Conservation (phyloP, 1,140 invertebrate genomes). For the Polypedilum vanderplanki region DNA sequence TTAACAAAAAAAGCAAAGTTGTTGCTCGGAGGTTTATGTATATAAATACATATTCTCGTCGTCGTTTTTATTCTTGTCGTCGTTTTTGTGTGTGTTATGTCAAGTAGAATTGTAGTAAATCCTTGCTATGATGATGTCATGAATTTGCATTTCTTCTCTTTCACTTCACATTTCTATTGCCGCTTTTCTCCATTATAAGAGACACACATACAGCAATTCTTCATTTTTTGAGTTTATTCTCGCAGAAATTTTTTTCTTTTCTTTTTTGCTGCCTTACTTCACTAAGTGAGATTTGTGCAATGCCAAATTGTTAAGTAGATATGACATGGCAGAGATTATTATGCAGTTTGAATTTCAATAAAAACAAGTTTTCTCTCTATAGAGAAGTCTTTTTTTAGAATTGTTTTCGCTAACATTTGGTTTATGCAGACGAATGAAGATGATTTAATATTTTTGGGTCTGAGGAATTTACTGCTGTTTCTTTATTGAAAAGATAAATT, state of each 20-base stretch:
- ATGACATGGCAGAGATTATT: slow-evolving; percentile 6
- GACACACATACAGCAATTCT: background rate
- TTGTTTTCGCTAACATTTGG: slow-evolving; percentile 4
- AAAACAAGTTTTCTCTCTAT: background rate
- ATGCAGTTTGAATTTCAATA: slow-evolving; percentile 19
- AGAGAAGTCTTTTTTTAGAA: background rate
- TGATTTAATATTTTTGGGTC: background rate
- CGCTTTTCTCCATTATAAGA: too few species aligned
- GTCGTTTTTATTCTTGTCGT: background rate
- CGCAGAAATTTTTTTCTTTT: background rate
- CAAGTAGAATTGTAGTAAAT: background rate
- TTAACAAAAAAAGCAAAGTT: background rate
- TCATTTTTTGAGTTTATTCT: background rate
- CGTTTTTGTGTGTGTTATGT: background rate
- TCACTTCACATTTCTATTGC: background rate
- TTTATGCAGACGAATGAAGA: background rate
- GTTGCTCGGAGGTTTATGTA: slow-evolving; percentile 3
- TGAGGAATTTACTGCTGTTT: background rate
- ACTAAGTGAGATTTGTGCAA: background rate
- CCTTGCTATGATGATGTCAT: background rate
- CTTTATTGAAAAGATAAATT: background rate
- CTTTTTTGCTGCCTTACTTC: background rate
- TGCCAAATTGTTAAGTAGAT: slow-evolving; percentile 18
- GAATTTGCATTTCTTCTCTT: slow-evolving; percentile 13
- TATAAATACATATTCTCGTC: background rate